Base-by-base conservation (phyloP, 2,797 vertebrate species). In the Ptychadena robeensis region DNA sequence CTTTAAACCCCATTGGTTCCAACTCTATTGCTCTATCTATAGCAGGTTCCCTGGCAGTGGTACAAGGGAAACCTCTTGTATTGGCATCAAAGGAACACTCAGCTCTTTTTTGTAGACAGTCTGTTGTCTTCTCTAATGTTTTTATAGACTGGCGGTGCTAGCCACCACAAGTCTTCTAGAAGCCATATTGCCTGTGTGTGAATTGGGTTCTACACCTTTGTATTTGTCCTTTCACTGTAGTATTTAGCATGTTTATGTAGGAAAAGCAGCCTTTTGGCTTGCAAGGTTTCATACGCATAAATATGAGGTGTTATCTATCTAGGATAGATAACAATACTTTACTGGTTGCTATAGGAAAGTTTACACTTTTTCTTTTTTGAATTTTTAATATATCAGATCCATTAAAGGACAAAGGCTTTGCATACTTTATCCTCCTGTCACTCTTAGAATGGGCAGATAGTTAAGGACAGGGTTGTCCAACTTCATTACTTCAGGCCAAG, bases 101-200 rank as follows among this genome's bases (percentile, higher is more conserved):
- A 10, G 25, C n/a, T 27, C 11, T 61, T 61, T 59, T 59, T n/a
- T n/a, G 6, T 28, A 61, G 27, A 28, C 25, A 61, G 25, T 22
- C 44, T 1, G n/a, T 61, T n/a, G 44, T 32, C 30, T 38, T 25
- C n/a, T 40, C 37, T 44, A 9, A 22, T 44, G 35, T 74, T 57
- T n/a, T 30, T 34, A 27, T 40, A 28, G 72, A 31, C 72, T 57
- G 25, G n/a, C 32, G 7, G n/a, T 15, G 32, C 9, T 61, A 25
- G 72, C 72, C 72, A 32, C n/a, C n/a, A n/a, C n/a, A n/a, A 44
- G 72, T 64, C 63, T 37, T 10, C 18, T 32, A 9, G 63, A 76
- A 76, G 74, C 74, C 74, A 76, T 76, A 76, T 76, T 65, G n/a
- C 31, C n/a, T 68, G 38, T 38, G 64, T 18, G 12, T 22, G 4